Evolutionary conservation across 1,140 invertebrate genomes (phyloP).

Genomic region (Drosophila orosa): DNA sequence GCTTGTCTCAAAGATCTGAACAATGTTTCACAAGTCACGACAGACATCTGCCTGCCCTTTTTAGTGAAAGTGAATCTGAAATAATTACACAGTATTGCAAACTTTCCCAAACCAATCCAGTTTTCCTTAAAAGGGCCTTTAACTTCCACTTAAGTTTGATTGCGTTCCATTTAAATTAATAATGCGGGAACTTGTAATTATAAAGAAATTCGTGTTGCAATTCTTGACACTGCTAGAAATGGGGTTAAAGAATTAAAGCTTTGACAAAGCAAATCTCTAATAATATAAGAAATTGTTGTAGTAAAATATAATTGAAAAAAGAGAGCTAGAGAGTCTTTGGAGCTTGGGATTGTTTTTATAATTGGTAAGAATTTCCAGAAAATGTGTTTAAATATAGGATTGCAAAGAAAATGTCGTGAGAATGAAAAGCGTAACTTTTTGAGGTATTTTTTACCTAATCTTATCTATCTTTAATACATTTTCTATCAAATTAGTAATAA

Average conservation of each 20-base stretch:
- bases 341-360: too few relatives aligned
- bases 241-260: not conserved
- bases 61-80: constrained; percentile 11
- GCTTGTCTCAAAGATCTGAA: not conserved
- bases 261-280: not conserved
- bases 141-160: not conserved
- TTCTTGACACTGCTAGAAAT: not conserved
- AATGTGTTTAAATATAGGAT: too few relatives aligned
- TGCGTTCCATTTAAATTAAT: not conserved
- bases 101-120: constrained; percentile 18
- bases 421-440: not conserved
- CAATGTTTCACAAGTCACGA: not conserved
- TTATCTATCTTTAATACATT: too few relatives aligned
- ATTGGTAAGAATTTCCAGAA: too few relatives aligned
- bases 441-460: too few relatives aligned
- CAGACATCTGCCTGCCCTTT: not conserved
- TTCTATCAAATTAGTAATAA: too few relatives aligned
- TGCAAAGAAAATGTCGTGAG: too few relatives aligned
- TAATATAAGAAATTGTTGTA: too few relatives aligned
- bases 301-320: too few relatives aligned
- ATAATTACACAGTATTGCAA: constrained; percentile 1
- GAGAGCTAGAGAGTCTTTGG: too few relatives aligned
- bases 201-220: not conserved
- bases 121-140: constrained; percentile 8
- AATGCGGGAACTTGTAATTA: constrained; percentile 3